Evolutionary conservation across 1,140 invertebrate genomes (phyloP).

Genomic region (Pseudomyrmex cubaensis): DNA sequence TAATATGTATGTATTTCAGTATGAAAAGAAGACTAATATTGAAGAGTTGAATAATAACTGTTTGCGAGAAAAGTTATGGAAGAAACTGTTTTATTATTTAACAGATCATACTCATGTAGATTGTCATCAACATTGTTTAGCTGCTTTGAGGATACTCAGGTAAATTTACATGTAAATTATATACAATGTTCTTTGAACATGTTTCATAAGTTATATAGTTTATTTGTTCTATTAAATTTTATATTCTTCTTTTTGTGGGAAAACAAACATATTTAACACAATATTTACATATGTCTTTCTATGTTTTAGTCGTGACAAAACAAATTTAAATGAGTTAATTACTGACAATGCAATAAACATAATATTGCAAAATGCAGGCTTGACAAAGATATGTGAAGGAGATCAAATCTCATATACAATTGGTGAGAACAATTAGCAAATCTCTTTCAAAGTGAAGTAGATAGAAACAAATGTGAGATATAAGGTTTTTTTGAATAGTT

Average conservation of each 20-base stretch:
- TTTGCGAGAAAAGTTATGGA: constrained; percentile 85
- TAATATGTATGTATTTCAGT: constrained; percentile 76
- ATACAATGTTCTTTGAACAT: neutral
- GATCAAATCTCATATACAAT: constrained; percentile 68
- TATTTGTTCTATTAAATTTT: too few relatives aligned
- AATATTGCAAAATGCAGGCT: constrained; percentile 88
- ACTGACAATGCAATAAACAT: constrained; percentile 88
- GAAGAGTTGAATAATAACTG: constrained; percentile 84
- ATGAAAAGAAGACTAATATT: constrained; percentile 84
- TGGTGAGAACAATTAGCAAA: constrained; percentile 66
- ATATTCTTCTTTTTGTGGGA: neutral
- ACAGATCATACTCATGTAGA: constrained; percentile 78
- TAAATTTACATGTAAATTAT: constrained; percentile 70
- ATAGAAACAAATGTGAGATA: neutral
- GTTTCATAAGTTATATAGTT: too few relatives aligned
- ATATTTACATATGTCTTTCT: constrained; percentile 49
- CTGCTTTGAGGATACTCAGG: constrained; percentile 86
- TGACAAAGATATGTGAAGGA: constrained; percentile 83
- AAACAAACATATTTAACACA: constrained; percentile 26
- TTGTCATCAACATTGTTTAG: constrained; percentile 84
- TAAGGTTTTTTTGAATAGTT: constrained; percentile 13
- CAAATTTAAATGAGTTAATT: constrained; percentile 89
- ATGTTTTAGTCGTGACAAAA: constrained; percentile 90
- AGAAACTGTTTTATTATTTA: constrained; percentile 84
- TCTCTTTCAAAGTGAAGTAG: constrained; percentile 11